Percentiles rank a stretch among this genome's conserved stretches.
Evolutionary conservation across 2,797 vertebrate genomes (phyloP).

Genomic region (Danionella dracula): DNA sequence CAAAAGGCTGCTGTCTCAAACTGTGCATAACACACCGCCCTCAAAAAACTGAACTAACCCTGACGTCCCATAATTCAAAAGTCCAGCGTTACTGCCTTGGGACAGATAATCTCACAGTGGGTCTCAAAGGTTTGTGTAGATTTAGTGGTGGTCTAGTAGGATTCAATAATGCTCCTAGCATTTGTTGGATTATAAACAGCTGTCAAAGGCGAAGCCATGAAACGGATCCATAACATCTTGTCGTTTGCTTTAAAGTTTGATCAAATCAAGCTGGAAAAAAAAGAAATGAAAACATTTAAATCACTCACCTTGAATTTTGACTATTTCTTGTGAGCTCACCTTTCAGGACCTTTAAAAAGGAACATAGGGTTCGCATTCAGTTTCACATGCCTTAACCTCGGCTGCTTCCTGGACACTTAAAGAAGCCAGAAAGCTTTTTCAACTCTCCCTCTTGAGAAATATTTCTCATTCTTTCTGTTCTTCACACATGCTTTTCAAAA

Average conservation of each 20-base stretch:
- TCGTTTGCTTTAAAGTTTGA: conserved; percentile 34
- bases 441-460: conserved; percentile 10
- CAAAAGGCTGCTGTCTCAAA: conserved; percentile 43
- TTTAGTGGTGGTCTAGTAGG: not conserved
- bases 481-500: conserved; percentile 36
- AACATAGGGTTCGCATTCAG: conserved; percentile 30
- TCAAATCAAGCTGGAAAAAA: not conserved
- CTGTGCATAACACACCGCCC: conserved; percentile 47
- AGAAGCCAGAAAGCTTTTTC: conserved; percentile 39
- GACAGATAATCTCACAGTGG: not conserved
- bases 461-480: conserved; percentile 12
- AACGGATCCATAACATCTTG: conserved; percentile 2
- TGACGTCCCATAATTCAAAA: not conserved
- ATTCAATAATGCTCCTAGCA: conserved; percentile 39
- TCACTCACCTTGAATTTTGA: conserved; percentile 30
- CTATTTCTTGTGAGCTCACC: conserved; percentile 17
- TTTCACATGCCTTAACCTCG: conserved; percentile 29
- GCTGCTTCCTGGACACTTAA: conserved; percentile 29
- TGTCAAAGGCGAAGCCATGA: conserved; percentile 12
- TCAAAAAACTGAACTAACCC: conserved; percentile 43
- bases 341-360: conserved; percentile 33
- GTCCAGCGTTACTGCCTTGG: not conserved
- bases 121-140: not conserved
- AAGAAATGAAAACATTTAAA: conserved; percentile 30
- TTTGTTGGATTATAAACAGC: conserved; percentile 38